A percentile compares a stretch with the other conserved stretches of the same genome.
phyloP scores from a whole-genome alignment of 2,888 invertebrate genomes.

The Epinotia demarniana region DNA sequence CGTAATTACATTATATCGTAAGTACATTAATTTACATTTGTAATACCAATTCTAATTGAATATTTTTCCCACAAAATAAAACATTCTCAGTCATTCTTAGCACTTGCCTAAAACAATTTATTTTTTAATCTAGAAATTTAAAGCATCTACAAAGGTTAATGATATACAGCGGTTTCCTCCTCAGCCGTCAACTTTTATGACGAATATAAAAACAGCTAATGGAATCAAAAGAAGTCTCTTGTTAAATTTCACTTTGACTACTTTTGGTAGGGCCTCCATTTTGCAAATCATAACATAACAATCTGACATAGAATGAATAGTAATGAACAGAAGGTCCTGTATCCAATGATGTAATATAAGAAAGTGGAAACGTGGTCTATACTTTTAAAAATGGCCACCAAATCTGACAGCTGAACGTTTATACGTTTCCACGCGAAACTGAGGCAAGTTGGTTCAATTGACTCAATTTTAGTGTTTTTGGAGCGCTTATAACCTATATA shows the following conservation, averaged over 20 bases:
- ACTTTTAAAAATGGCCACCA: no score
- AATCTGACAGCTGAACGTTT: no score
- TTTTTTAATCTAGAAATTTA: slow-evolving; percentile 36
- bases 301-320: no score
- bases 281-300: no score
- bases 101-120: slow-evolving; percentile 9
- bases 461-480: no score
- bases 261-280: not conserved
- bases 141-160: slow-evolving; percentile 23
- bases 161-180: slow-evolving; percentile 13
- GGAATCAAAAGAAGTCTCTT: slow-evolving; percentile 21
- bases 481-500: no score
- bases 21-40: not conserved
- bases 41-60: not conserved
- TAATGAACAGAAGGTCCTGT: no score
- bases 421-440: no score
- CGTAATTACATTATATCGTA: no score
- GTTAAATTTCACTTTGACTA: not conserved
- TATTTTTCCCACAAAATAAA: not conserved
- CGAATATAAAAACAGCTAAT: slow-evolving; percentile 26
- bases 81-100: not conserved
- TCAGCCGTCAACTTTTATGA: slow-evolving; percentile 32
- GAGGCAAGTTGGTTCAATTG: no score
- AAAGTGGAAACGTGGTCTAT: no score
- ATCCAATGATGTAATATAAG: no score